Evolutionary conservation across 2,888 invertebrate genomes (phyloP), one percentile per base, ranked within the genome.

Genomic region (Rotaria magnacalcarata): DNA sequence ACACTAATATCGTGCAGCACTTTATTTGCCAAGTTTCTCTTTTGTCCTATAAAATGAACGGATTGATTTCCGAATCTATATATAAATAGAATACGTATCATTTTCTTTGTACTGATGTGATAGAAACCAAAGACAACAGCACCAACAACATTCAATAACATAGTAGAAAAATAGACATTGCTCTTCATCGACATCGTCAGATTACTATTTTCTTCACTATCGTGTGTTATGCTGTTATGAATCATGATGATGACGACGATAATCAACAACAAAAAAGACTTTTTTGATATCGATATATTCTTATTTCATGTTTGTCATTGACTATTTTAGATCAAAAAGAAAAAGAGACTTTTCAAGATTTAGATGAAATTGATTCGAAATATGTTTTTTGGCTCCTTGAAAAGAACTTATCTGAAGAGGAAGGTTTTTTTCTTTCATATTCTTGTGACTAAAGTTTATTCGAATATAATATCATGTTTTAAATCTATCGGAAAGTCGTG

Each of bases 41-140:
- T 41, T 67, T 67, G 27, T 34, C 67, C 67, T 67, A 67, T 67
- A 67, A 67, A 67, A 67, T 67, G 67, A 67, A 67, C 67, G 34
- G 67, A 67, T 67, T 41, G 67, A 67, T 14, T 67, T 67, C 67
- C 67, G 67, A 67, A 34, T 67, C 34, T 67, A 67, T 41, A 67
- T 8, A 34, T 67, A 34, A 67, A 34, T 67, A 34, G 34, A 4
- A 19, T 7, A 67, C 14, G 50, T 16, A 67, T 34, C 14, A 11
- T 34, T 27, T 6, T 34, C 19, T 67, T 67, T 34, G 27, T 34
- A 27, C 27, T 34, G 19, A 34, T 67, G 34, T 67, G 7, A 67
- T 67, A 67, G 34, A 34, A 34, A 34, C 2, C 34, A 24, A 34
- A 67, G 34, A 34, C 67, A 34, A 67, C 34, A 67, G 10, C 67